These are phyloP conservation scores for Calcarius lapponicus DNA, from an alignment of 2,797 vertebrate species.

Conservation along the genomic window DNA sequence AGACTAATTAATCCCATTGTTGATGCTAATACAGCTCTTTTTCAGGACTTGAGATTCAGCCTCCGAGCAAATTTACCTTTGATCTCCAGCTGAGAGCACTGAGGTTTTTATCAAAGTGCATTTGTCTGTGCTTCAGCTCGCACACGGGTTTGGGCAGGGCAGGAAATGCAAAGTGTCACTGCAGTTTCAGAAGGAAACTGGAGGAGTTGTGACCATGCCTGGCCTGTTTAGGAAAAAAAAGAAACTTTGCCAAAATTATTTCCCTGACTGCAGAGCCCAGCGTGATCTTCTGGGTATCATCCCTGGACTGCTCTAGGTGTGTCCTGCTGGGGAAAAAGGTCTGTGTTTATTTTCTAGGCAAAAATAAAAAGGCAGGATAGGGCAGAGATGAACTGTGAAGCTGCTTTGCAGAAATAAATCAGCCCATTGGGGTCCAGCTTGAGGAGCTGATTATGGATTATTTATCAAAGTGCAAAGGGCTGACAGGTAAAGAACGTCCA, in stretches of 20 bases:
- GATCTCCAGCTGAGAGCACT: constrained; percentile 59
- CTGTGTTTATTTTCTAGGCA: background rate
- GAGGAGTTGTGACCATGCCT: background rate
- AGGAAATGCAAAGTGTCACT: background rate
- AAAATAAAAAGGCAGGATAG: background rate
- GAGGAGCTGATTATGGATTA: background rate
- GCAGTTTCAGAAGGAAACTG: background rate
- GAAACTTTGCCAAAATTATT: background rate
- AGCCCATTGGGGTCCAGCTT: background rate
- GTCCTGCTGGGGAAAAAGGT: background rate
- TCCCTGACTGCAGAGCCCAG: background rate
- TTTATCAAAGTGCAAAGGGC: constrained; percentile 20
- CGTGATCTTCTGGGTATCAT: background rate
- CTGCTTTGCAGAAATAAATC: background rate
- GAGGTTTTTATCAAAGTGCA: background rate
- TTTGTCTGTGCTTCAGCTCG: background rate
- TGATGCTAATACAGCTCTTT: constrained; percentile 68
- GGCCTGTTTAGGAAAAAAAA: background rate
- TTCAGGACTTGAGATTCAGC: constrained; percentile 42
- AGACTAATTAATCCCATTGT: constrained; percentile 76
- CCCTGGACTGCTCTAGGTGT: background rate
- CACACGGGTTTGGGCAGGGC: background rate
- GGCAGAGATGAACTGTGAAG: background rate
- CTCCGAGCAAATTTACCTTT: constrained; percentile 69
- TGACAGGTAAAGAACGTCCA: background rate